Percentiles rank a stretch among this genome's conserved stretches.
Conservation (phyloP, 2,888 invertebrate species). For the Phyllotreta striolata region DNA sequence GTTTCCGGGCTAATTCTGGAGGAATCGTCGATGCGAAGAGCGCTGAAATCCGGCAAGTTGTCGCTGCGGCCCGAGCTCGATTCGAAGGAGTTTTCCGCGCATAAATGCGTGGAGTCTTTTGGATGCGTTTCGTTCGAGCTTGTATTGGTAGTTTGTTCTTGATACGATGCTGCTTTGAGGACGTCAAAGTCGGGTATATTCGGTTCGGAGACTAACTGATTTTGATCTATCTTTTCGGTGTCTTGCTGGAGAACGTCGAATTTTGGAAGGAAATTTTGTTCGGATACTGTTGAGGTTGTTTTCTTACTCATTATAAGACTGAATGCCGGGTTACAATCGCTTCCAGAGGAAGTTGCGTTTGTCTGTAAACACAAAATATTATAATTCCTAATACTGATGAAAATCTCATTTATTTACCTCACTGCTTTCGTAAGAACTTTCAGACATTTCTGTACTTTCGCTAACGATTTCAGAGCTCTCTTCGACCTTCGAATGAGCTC, state of each 20-base stretch:
- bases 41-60: conserved; percentile 43
- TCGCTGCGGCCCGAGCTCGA: too few species aligned
- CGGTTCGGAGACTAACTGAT: too few species aligned
- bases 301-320: conserved; percentile 30
- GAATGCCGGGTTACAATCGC: conserved; percentile 36
- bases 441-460: conserved; percentile 1
- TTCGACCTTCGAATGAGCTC: background rate
- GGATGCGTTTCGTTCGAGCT: background rate
- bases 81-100: background rate
- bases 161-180: background rate
- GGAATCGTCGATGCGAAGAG: conserved; percentile 29
- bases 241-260: background rate
- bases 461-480: background rate
- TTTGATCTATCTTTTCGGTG: background rate
- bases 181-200: too few species aligned
- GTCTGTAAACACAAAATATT: background rate
- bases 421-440: conserved; percentile 2
- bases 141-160: too few species aligned
- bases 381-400: background rate
- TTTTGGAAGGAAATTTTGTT: background rate
- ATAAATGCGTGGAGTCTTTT: background rate
- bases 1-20: conserved; percentile 20
- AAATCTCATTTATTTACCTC: background rate
- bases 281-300: background rate
- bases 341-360: background rate